Percentiles rank a stretch among this genome's conserved stretches.
These are phyloP conservation scores for Ctena decussata DNA, from an alignment of 2,888 invertebrate genomes.

Conservation along the genomic window DNA sequence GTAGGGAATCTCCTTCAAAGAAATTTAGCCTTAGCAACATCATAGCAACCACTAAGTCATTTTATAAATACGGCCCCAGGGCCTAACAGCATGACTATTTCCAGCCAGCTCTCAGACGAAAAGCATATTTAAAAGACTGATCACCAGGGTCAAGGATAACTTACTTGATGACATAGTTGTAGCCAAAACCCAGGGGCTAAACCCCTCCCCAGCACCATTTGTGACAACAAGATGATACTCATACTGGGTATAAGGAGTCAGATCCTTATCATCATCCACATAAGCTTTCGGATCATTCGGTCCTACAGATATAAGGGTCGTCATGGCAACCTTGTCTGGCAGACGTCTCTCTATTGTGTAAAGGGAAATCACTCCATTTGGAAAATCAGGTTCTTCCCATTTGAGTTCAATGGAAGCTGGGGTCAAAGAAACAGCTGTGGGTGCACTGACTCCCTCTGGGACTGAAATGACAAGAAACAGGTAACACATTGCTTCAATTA, in stretches of 20 bases:
- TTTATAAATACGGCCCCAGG: too few relatives aligned
- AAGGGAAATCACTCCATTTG: constrained; percentile 83
- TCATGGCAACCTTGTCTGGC: constrained; percentile 59
- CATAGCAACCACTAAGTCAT: too few relatives aligned
- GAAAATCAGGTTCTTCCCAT: constrained; percentile 78
- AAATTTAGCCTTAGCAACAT: too few relatives aligned
- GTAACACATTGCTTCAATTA: too few relatives aligned
- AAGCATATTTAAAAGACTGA: too few relatives aligned
- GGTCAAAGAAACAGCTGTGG: constrained; percentile 77
- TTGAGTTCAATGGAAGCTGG: constrained; percentile 83
- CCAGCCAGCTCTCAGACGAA: too few relatives aligned
- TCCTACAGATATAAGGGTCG: constrained; percentile 63
- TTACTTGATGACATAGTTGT: constrained; percentile 84
- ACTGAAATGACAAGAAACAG: too few relatives aligned
- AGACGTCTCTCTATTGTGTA: constrained; percentile 82
- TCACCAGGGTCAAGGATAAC: too few relatives aligned
- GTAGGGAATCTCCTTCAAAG: too few relatives aligned
- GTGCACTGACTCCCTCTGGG: constrained; percentile 78
- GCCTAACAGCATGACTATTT: too few relatives aligned
- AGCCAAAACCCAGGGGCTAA: constrained; percentile 80
- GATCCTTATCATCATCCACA: constrained; percentile 78
- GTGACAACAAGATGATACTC: constrained; percentile 82
- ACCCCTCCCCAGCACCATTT: constrained; percentile 79
- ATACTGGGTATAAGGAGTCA: constrained; percentile 83
- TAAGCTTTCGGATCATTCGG: constrained; percentile 68